phyloP scores from a whole-genome alignment of 2,888 invertebrate species.

The Julus scandinavius region DNA sequence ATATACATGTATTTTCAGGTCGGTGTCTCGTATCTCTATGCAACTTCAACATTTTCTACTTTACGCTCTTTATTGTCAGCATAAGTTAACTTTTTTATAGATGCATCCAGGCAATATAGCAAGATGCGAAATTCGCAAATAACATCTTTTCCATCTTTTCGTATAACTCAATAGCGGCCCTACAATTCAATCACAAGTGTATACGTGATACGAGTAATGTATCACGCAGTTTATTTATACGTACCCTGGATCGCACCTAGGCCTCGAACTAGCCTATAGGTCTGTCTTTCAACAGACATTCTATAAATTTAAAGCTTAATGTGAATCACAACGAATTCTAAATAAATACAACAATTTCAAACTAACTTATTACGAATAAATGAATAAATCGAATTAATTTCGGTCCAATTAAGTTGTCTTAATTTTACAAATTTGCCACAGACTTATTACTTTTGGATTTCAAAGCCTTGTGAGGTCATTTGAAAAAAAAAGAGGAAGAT shows the following conservation, averaged over 20 bases:
- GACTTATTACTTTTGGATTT: background rate
- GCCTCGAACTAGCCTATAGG: conserved; percentile 45
- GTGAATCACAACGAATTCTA: background rate
- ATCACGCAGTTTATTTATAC: conserved; percentile 48
- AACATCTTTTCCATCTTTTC: conserved; percentile 46
- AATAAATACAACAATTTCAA: background rate
- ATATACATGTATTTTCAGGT: background rate
- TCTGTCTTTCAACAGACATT: background rate
- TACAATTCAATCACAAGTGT: conserved; percentile 41
- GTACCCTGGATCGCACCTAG: conserved; percentile 1
- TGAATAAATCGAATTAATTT: background rate
- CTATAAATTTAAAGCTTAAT: background rate
- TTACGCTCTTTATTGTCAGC: conserved; percentile 46
- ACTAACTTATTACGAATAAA: background rate
- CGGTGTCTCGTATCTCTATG: conserved; percentile 3
- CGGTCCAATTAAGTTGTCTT: background rate
- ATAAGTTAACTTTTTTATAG: conserved; percentile 45
- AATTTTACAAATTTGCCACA: no score
- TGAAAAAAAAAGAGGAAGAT: no score
- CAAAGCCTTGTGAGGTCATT: no score
- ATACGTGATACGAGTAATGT: conserved; percentile 51
- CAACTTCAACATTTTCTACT: conserved; percentile 25
- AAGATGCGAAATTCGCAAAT: conserved; percentile 47
- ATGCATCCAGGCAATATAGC: conserved; percentile 39
- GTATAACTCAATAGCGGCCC: conserved; percentile 48